phyloP scores from a whole-genome alignment of 2,113 vertebrate genomes.

The Channa argus region DNA sequence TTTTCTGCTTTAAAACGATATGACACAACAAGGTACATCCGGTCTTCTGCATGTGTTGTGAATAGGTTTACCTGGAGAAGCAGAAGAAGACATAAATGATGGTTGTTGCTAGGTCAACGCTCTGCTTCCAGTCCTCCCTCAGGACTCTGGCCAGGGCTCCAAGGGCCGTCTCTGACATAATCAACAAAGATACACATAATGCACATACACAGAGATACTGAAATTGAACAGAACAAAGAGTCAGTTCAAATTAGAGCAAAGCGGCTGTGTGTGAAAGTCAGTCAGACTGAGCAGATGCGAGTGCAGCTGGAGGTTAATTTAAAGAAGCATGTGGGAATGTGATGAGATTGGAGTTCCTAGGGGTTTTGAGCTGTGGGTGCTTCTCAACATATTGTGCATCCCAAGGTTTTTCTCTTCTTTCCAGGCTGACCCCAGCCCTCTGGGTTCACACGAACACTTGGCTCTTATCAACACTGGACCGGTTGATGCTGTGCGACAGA shows the following conservation, averaged over 20 bases:
- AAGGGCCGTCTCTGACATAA: conserved; percentile 86
- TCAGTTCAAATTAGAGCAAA: background rate
- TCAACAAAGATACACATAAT: background rate
- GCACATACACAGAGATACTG: background rate
- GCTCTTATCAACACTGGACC: conserved; percentile 41
- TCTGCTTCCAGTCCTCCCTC: conserved; percentile 96
- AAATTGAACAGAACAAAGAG: background rate
- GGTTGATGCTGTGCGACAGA: conserved; percentile 40
- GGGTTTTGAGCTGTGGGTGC: conserved; percentile 40
- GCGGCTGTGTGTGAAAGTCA: conserved; percentile 16
- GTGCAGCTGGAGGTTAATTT: conserved; percentile 32
- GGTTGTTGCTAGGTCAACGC: conserved; percentile 93
- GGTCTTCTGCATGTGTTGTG: background rate
- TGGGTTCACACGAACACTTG: conserved; percentile 39
- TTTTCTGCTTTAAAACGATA: background rate
- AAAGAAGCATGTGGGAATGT: conserved; percentile 39
- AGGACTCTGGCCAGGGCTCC: conserved; percentile 91
- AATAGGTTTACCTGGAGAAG: conserved; percentile 89
- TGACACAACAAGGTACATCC: too few relatives aligned
- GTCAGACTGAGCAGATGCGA: background rate
- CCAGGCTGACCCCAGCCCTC: conserved; percentile 42
- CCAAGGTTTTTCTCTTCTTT: conserved; percentile 53
- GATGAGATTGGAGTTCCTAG: conserved; percentile 35
- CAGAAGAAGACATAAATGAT: conserved; percentile 96
- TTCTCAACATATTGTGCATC: conserved; percentile 27